A percentile compares a stretch with the other conserved stretches of the same genome.
phyloP scores from a whole-genome alignment of 2,797 vertebrate species.

The Lepilemur septentrionalis region DNA sequence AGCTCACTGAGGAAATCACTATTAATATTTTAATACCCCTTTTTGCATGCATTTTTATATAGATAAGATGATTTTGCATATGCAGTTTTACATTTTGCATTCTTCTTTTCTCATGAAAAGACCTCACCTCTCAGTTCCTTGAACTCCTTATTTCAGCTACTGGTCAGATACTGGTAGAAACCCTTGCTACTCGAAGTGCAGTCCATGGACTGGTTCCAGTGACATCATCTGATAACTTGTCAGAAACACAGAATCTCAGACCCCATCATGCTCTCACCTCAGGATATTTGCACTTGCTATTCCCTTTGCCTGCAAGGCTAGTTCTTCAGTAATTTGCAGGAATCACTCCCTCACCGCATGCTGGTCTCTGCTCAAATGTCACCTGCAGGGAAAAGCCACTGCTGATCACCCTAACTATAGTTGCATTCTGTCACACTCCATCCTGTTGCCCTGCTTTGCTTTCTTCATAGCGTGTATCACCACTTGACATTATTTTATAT shows the following conservation, averaged over 20 bases:
- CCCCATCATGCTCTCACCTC: not conserved
- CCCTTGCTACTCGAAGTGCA: not conserved
- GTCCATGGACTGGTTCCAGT: not conserved
- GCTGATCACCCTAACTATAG: not conserved
- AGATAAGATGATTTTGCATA: not conserved
- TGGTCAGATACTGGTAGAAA: not conserved
- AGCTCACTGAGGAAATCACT: not conserved
- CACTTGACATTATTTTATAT: not conserved
- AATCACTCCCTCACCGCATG: not conserved
- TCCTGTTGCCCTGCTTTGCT: not conserved
- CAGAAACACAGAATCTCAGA: not conserved
- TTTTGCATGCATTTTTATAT: not conserved
- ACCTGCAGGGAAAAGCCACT: not conserved
- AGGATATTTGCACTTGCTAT: not conserved
- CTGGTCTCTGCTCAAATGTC: not conserved
- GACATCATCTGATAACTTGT: not conserved
- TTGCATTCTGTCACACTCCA: not conserved
- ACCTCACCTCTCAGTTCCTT: not conserved
- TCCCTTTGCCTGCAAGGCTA: not conserved
- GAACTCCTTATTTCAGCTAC: not conserved
- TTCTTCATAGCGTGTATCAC: not conserved
- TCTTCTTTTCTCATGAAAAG: not conserved
- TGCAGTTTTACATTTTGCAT: not conserved
- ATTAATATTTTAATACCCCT: not conserved
- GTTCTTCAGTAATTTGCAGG: not conserved